Evolutionary conservation across 2,888 invertebrate species (phyloP).

Genomic region (Melieria crassipennis): DNA sequence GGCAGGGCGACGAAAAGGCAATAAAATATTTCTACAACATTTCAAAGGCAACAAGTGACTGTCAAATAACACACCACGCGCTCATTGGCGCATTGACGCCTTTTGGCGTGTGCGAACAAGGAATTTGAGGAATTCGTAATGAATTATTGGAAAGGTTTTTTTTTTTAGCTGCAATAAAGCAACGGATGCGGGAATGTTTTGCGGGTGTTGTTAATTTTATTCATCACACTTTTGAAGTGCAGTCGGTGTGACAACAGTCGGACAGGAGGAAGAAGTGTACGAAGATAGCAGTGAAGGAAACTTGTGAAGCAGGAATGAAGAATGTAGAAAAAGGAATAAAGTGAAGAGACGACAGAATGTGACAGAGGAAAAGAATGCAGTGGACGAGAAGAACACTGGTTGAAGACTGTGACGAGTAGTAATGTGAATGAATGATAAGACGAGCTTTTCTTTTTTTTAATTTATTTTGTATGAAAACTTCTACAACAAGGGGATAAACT

Average conservation of each 20-base stretch:
- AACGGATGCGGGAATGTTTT: too few relatives aligned
- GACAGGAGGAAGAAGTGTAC: not conserved
- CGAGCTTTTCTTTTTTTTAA: too few relatives aligned
- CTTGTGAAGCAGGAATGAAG: not conserved
- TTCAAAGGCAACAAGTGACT: conserved; percentile 19
- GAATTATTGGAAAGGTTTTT: conserved; percentile 20
- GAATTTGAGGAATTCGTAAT: conserved; percentile 17
- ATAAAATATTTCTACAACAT: conserved; percentile 8
- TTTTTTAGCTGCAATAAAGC: not conserved
- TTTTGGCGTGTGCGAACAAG: not conserved
- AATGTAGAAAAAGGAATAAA: not conserved
- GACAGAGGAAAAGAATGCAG: not conserved
- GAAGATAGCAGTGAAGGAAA: not conserved
- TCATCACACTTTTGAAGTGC: not conserved
- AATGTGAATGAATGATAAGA: not conserved
- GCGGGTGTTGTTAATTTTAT: too few relatives aligned
- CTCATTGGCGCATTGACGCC: not conserved
- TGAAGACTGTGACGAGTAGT: not conserved
- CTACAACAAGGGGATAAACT: too few relatives aligned
- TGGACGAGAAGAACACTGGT: not conserved
- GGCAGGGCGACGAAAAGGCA: not conserved
- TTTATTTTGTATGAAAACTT: too few relatives aligned
- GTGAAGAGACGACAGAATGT: not conserved
- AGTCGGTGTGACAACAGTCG: not conserved
- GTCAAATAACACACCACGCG: conserved; percentile 2